These are phyloP conservation scores for Drosophila chauvacae DNA, from an alignment of 1,140 invertebrate genomes.

Conservation along the genomic window DNA sequence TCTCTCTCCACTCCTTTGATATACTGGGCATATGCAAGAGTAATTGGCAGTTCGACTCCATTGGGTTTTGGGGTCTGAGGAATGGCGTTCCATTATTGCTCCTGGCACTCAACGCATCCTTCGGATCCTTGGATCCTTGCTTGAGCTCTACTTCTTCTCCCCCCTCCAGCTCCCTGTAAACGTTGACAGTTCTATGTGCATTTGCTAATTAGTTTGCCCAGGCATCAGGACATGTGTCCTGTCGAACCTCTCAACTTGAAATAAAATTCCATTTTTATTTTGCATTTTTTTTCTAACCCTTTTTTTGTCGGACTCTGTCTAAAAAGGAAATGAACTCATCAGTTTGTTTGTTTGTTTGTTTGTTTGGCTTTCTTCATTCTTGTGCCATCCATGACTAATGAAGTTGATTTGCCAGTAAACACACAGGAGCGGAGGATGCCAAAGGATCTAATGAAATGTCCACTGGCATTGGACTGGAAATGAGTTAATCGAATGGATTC, in stretches of 20 bases:
- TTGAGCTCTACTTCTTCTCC: slow-evolving; percentile 15
- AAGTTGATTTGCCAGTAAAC: slow-evolving; percentile 59
- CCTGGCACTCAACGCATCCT: slow-evolving; percentile 28
- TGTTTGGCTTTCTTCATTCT: slow-evolving; percentile 36
- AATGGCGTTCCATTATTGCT: slow-evolving; percentile 13
- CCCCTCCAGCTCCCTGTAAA: slow-evolving; percentile 27
- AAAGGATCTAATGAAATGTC: slow-evolving; percentile 14
- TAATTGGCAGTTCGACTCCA: slow-evolving; percentile 67
- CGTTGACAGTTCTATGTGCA: slow-evolving; percentile 64
- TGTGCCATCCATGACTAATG: slow-evolving; percentile 56
- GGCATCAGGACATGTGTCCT: slow-evolving; percentile 50
- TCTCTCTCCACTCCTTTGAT: not conserved
- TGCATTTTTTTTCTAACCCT: not conserved
- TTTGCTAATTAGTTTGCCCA: slow-evolving; percentile 80
- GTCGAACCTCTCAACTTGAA: slow-evolving; percentile 21
- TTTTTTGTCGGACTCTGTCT: slow-evolving; percentile 38
- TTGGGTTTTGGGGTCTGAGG: slow-evolving; percentile 12
- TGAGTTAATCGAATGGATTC: slow-evolving; percentile 27
- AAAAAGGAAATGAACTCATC: slow-evolving; percentile 80
- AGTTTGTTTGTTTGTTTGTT: slow-evolving; percentile 54
- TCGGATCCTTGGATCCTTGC: slow-evolving; percentile 30
- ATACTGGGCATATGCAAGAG: slow-evolving; percentile 62
- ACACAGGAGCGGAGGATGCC: not conserved
- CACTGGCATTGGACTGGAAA: slow-evolving; percentile 32
- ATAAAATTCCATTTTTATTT: slow-evolving; percentile 16